Base-by-base conservation (phyloP, 2,797 vertebrate genomes). In the Triplophysa bombifrons region DNA sequence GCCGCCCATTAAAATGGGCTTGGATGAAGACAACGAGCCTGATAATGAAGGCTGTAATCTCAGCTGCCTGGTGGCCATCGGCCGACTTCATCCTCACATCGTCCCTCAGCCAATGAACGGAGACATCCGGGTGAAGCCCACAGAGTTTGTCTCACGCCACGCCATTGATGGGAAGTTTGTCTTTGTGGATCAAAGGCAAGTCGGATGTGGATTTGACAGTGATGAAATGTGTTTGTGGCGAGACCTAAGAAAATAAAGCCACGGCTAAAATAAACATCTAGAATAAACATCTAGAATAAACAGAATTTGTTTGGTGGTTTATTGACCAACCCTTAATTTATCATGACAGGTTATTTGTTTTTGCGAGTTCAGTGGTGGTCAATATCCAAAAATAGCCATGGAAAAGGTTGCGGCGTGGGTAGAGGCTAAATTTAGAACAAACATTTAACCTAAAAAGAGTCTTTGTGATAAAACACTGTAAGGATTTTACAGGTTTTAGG, bases 181-280 rank as follows among this genome's bases (percentile, higher is more conserved):
- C 84, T 99, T 97, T 74, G 95, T 99, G 77, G 97, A 99, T 87
- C 97, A 98, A 91, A 96, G 96, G 97, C 97, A 90, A 95, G 95
- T 34, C 3, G 30, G 27, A 34, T 34, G 8, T 63, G 27, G 14
- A 30, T 63, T 34, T 30, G 5, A 63, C 25, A 30, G 25, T 25
- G 51, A 16, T 41, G 19, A 60, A 27, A 14, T 3, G 4, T 7
- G 8, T 25, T 56, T 56, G 20, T 58, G 10, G 20, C 22, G 20
- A 58, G 22, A 51, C 3, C 12, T 51, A 30, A 30, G 51, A 64
- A 64, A 64, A 63, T 16, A 74, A 34, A 20, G 2, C 58, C 58
- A 34, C 13, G 0, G 56, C 72, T 8, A 38, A 6, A 38, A 38
- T 61, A 41, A 27, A 5, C 6, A 50, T 22, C 46, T 27, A 38